Evolutionary conservation across 23 tunicate species (phyloP), one percentile per base, ranked within the genome.

Genomic region (Botrylloides violaceus): DNA sequence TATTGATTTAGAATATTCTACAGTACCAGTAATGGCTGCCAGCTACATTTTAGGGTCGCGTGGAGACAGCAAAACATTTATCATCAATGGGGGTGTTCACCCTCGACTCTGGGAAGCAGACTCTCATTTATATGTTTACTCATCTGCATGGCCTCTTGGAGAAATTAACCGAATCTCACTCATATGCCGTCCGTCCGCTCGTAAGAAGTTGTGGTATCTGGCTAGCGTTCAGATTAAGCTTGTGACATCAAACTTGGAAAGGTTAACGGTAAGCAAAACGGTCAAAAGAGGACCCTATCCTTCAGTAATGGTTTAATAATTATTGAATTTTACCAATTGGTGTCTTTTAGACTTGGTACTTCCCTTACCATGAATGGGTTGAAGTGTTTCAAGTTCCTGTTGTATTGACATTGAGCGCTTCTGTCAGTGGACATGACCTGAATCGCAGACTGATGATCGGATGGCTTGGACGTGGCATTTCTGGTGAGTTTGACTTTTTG

Each of bases 311-410:
- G 18, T 12, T 47, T 47, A 12, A 47, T 47, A 47, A 47, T 12
- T 47, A 12, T 47, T 47, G 64, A 12, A 6, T 9, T 6, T 7
- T 12, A 7, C 7, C 19, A 7, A n/a, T 59, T 59, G 9, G 64
- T 59, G 12, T 47, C 18, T 12, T 9, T 21, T 19, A 88, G 96
- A 34, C 22, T 7, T 88, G 96, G 96, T 88, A 88, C 70, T 88
- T 88, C 58, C 96, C 96, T 33, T 88, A 81, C 34, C 87, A 88
- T 57, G 82, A 81, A 31, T 88, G 96, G 96, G 81, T 88, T 56
- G 96, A 88, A 66, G 83, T 88, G 7, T 88, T 81, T 72, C 36
- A 65, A 58, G 96, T 81, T 5, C 82, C 87, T 7, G 82, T 77
- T n/a, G 77, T 71, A 66, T 80, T 88, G 18, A 88, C 83, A 3